phyloP scores from a whole-genome alignment of 2,113 vertebrate genomes.

The Cyanoderma ruficeps region DNA sequence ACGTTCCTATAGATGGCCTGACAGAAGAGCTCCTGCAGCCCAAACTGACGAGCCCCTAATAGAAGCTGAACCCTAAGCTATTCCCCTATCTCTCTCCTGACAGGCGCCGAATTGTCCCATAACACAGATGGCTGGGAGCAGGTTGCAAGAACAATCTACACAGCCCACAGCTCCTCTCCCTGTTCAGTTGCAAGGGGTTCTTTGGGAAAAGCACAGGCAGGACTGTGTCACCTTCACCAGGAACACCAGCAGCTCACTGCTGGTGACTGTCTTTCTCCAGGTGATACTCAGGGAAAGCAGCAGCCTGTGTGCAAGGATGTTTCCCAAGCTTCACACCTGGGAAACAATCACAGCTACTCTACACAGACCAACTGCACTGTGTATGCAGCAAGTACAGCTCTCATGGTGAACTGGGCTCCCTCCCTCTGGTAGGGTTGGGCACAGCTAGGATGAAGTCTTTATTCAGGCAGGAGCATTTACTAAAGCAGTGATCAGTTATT shows the following conservation, averaged over 20 bases:
- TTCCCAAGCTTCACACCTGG: neutral
- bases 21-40: neutral
- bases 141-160: neutral
- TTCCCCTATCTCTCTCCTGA: neutral
- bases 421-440: neutral
- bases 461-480: neutral
- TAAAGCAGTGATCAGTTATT: neutral
- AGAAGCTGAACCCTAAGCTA: neutral
- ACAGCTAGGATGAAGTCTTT: neutral
- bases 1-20: neutral
- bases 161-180: neutral
- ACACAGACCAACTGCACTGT: accelerated
- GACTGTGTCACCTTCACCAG: neutral
- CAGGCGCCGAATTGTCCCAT: neutral
- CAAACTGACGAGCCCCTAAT: accelerated
- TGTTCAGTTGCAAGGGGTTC: neutral
- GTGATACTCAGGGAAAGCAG: neutral
- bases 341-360: neutral
- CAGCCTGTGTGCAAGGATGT: neutral
- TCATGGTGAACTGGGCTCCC: neutral
- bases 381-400: neutral
- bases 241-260: neutral
- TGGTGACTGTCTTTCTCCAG: neutral
- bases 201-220: neutral
- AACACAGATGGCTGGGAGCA: neutral